Evolutionary conservation across 2,797 vertebrate genomes (phyloP).

Genomic region (Emys orbicularis): DNA sequence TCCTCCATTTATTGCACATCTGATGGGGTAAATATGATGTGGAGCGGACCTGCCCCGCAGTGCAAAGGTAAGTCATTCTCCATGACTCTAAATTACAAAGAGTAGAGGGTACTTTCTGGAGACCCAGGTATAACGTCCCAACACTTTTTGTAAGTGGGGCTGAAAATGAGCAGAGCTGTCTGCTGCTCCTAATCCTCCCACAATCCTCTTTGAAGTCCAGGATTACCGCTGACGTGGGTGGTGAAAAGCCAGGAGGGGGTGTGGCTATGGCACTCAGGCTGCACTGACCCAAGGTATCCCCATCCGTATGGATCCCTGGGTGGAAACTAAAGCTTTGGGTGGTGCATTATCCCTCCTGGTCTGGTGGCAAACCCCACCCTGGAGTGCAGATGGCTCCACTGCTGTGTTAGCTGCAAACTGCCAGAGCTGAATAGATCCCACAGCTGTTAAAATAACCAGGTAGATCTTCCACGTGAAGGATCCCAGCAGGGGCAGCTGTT

Average conservation of each 20-base stretch:
- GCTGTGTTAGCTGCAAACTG: not conserved
- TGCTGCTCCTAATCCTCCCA: not conserved
- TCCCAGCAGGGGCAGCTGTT: not conserved
- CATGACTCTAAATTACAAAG: not conserved
- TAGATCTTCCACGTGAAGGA: not conserved
- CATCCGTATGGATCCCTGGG: not conserved
- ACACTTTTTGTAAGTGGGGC: not conserved
- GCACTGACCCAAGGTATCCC: not conserved
- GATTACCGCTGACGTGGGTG: not conserved
- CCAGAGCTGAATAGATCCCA: not conserved
- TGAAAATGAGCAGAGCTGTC: not conserved
- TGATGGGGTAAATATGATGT: not conserved
- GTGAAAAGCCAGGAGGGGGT: not conserved
- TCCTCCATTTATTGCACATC: not conserved
- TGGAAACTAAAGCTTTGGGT: not conserved
- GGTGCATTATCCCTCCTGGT: not conserved
- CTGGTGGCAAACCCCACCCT: not conserved
- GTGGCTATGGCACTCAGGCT: no score
- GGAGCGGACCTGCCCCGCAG: not conserved
- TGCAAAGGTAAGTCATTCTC: not conserved
- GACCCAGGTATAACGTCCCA: not conserved
- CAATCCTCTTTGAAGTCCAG: not conserved
- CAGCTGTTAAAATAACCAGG: not conserved
- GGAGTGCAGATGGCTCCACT: not conserved
- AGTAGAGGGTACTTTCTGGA: not conserved